Evolutionary conservation across 2,797 vertebrate genomes (phyloP).

Genomic region (Sebastes oblongus): DNA sequence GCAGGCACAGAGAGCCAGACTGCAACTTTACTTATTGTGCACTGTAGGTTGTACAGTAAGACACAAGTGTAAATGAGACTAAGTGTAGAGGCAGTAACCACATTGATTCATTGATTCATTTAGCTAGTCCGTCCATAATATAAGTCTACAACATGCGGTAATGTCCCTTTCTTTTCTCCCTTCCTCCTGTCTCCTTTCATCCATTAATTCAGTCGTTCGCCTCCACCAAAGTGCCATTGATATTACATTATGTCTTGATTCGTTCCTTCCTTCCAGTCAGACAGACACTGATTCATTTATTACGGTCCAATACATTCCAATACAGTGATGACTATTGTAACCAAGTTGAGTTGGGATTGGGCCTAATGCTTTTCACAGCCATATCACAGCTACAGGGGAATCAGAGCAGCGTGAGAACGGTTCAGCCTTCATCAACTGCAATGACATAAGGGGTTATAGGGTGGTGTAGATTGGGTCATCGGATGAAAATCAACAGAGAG

Average conservation of each 20-base stretch:
- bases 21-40: not conserved
- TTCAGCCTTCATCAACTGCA: slow-evolving; percentile 28
- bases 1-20: not conserved
- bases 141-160: not conserved
- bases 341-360: slow-evolving; percentile 34
- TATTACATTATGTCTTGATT: slow-evolving; percentile 46
- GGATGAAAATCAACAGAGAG: slow-evolving; percentile 37
- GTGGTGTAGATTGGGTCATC: slow-evolving; percentile 27
- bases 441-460: slow-evolving; percentile 21
- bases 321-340: slow-evolving; percentile 49
- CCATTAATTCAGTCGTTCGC: slow-evolving; percentile 18
- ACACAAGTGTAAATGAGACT: not conserved
- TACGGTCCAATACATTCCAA: slow-evolving; percentile 49
- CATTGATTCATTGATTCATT: not conserved
- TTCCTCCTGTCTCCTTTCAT: not conserved
- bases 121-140: not conserved
- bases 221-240: slow-evolving; percentile 20
- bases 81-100: not conserved
- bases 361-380: slow-evolving; percentile 59
- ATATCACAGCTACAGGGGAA: slow-evolving; percentile 40
- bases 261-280: slow-evolving; percentile 40
- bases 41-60: not conserved
- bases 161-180: not conserved
- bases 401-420: slow-evolving; percentile 23
- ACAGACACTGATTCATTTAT: slow-evolving; percentile 59